Evolutionary conservation across 2,113 vertebrate species (phyloP), one percentile per base, ranked within the genome.

Genomic region (Paraplagusia blochii): DNA sequence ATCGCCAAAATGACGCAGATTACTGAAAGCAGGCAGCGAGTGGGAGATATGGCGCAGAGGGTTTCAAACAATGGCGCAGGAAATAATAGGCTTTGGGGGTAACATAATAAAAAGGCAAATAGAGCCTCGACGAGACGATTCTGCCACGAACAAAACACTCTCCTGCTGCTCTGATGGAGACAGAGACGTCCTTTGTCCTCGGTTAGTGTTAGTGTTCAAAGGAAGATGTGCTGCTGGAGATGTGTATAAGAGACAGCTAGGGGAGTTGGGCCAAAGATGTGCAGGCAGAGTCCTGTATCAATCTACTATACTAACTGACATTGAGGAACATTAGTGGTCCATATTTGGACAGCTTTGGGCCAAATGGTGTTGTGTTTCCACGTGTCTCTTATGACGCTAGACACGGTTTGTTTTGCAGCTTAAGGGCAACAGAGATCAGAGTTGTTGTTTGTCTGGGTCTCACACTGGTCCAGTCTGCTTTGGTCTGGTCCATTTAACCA

Each of bases 71-170:
- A 76, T 71, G 59, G 47, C 7, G 2, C 49, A 63, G 79, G 76
- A 79, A 68, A 83, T 69, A 63, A 76, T 72, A 65, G 59, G 65
- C 60, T 80, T 80, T 74, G 77, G 73, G 81, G 85, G 87, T 80
- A 54, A 73, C 35, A 44, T 70, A 67, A 83, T 77, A 63, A 70
- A 72, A 70, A 72, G 60, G 74, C 69, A 80, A 79, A 77, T 53
- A 69, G 62, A 66, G 59, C 53, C 44, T 52, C 59, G 71, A 71
- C 54, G 82, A 79, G 66, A 54, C 56, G n/a, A n/a, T n/a, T n/a
- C n/a, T n/a, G n/a, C n/a, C n/a, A n/a, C n/a, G 49, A 53, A 53
- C 43, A 68, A 63, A 47, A 65, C 44, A 34, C 17, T 43, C 44
- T 29, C 14, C 22, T 12, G 34, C 50, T 38, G 56, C 44, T 12